These are phyloP conservation scores for Priocnemis perturbator DNA, from an alignment of 2,888 invertebrate species.

Conservation along the genomic window DNA sequence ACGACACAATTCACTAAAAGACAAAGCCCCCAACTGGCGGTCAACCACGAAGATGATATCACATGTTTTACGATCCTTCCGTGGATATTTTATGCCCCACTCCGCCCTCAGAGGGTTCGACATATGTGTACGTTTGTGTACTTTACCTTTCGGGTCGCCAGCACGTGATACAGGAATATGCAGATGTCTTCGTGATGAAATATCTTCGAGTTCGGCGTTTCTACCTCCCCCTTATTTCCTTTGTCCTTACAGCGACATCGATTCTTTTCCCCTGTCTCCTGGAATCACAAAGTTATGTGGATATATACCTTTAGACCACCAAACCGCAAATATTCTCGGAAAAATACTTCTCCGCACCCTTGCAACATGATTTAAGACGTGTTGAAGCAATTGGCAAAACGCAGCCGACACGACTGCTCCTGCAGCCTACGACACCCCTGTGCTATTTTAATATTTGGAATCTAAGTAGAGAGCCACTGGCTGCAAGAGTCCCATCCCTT, in stretches of 20 bases:
- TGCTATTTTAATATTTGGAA: not conserved
- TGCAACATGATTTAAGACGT: not conserved
- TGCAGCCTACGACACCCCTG: not conserved
- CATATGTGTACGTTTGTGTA: constrained; percentile 50
- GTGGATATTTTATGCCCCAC: constrained; percentile 66
- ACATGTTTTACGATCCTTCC: constrained; percentile 68
- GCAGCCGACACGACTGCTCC: too few relatives aligned
- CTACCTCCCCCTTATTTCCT: constrained; percentile 23
- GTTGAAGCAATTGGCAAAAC: not conserved
- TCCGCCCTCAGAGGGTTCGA: constrained; percentile 50
- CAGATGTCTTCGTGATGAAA: constrained; percentile 63
- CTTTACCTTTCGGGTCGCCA: constrained; percentile 50
- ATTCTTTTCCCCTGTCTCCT: constrained; percentile 15
- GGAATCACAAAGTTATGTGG: not conserved
- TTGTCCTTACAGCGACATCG: constrained; percentile 29
- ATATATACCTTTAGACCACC: not conserved
- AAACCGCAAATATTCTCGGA: not conserved
- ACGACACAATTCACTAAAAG: constrained; percentile 62
- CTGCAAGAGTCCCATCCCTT: not conserved
- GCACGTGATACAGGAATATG: constrained; percentile 57
- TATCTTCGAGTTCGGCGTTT: constrained; percentile 47
- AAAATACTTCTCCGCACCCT: not conserved
- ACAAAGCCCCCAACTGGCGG: constrained; percentile 63
- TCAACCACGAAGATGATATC: constrained; percentile 67
- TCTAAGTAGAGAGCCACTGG: too few relatives aligned